Conservation (phyloP, 2,888 invertebrate genomes). For the Dicyrtoma fusca region DNA sequence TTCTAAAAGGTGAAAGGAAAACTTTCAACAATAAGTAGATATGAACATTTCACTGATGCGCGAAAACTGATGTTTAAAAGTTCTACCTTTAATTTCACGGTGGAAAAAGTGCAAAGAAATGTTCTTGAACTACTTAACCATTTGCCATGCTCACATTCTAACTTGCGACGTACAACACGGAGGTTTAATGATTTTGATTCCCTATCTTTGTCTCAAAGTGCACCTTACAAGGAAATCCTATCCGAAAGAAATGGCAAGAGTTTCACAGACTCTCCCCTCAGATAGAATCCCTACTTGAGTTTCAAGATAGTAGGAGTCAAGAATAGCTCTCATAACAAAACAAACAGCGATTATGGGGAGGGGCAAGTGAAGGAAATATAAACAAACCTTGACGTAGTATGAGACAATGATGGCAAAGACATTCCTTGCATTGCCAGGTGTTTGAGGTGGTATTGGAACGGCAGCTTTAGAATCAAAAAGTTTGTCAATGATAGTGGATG, state of each 20-base stretch:
- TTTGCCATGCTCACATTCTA: background rate
- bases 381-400: constrained; percentile 79
- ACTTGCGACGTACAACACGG: background rate
- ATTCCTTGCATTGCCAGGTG: constrained; percentile 61
- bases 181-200: background rate
- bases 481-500: constrained; percentile 51
- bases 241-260: background rate
- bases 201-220: background rate
- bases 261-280: background rate
- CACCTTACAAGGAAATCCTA: background rate
- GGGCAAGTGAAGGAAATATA: background rate
- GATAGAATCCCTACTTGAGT: too few species aligned
- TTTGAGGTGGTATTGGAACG: constrained; percentile 41
- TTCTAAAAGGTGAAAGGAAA: background rate
- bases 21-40: background rate
- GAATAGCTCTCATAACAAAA: background rate
- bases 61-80: too few species aligned
- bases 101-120: background rate
- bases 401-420: constrained; percentile 90
- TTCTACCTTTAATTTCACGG: background rate
- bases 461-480: constrained; percentile 38
- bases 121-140: background rate
- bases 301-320: too few species aligned
- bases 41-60: too few species aligned
- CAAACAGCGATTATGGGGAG: background rate